phyloP scores from a whole-genome alignment of 2,888 invertebrate species.

The Epirrhoe tristata region DNA sequence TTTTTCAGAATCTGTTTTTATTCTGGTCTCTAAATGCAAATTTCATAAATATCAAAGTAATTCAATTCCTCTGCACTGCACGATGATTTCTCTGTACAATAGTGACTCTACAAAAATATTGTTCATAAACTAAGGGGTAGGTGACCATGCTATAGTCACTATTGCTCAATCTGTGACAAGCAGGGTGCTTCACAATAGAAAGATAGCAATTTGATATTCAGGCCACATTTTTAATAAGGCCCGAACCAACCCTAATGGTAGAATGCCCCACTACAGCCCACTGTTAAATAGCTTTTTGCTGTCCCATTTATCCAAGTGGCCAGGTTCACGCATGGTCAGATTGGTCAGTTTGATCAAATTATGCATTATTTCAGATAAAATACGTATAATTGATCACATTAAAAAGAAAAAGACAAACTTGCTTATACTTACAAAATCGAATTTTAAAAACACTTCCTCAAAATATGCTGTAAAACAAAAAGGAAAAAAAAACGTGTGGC shows the following conservation, averaged over 20 bases:
- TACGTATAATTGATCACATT: neutral
- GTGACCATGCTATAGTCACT: constrained; percentile 41
- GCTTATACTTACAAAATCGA: too few relatives aligned
- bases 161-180: constrained; percentile 39
- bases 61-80: neutral
- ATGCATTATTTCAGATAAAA: constrained; percentile 10
- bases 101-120: constrained; percentile 53
- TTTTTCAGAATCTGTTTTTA: too few relatives aligned
- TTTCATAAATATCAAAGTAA: too few relatives aligned
- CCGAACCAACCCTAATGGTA: constrained; percentile 64
- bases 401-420: neutral
- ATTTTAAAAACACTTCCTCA: too few relatives aligned
- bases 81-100: constrained; percentile 36
- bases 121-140: constrained; percentile 62
- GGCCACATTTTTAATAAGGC: constrained; percentile 86
- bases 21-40: too few relatives aligned
- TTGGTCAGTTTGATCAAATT: constrained; percentile 54
- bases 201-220: constrained; percentile 86
- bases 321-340: constrained; percentile 55
- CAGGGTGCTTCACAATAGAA: constrained; percentile 73
- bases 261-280: constrained; percentile 58
- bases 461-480: too few relatives aligned
- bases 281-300: constrained; percentile 77
- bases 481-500: too few relatives aligned
- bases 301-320: constrained; percentile 65